These are phyloP conservation scores for Oreochromis aureus DNA, from an alignment of 2,113 vertebrate species.

Conservation along the genomic window DNA sequence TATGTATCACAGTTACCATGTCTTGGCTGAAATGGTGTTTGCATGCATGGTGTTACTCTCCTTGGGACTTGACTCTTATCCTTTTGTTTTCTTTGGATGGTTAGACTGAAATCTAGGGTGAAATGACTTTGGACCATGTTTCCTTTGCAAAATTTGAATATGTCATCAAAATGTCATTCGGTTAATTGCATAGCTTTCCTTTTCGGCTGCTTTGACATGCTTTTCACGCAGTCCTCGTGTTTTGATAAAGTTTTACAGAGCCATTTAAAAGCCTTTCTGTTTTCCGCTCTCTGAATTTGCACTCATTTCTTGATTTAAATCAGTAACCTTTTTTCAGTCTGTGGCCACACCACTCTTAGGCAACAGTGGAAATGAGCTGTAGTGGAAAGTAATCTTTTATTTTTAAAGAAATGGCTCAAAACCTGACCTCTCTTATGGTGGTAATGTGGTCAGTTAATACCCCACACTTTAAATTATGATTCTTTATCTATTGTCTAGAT, in stretches of 20 bases:
- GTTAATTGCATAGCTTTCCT: neutral
- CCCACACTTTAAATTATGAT: neutral
- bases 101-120: constrained; percentile 11
- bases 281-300: neutral
- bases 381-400: constrained; percentile 15
- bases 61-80: constrained; percentile 4
- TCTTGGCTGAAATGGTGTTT: neutral
- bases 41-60: neutral
- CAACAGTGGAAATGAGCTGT: neutral
- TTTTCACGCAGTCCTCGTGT: neutral
- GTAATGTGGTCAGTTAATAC: constrained; percentile 62
- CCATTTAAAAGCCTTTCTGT: neutral
- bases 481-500: neutral
- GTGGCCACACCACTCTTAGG: neutral
- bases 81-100: constrained; percentile 51
- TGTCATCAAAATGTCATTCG: constrained; percentile 44
- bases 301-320: neutral
- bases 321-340: neutral
- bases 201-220: constrained; percentile 4
- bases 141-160: constrained; percentile 27
- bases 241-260: constrained; percentile 22
- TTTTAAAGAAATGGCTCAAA: constrained; percentile 32
- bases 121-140: neutral
- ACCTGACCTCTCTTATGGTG: constrained; percentile 60
- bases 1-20: neutral